Percentiles rank a stretch among this genome's conserved stretches.
These are phyloP conservation scores for Tinea pellionella DNA, from an alignment of 2,888 invertebrate species.

Conservation along the genomic window DNA sequence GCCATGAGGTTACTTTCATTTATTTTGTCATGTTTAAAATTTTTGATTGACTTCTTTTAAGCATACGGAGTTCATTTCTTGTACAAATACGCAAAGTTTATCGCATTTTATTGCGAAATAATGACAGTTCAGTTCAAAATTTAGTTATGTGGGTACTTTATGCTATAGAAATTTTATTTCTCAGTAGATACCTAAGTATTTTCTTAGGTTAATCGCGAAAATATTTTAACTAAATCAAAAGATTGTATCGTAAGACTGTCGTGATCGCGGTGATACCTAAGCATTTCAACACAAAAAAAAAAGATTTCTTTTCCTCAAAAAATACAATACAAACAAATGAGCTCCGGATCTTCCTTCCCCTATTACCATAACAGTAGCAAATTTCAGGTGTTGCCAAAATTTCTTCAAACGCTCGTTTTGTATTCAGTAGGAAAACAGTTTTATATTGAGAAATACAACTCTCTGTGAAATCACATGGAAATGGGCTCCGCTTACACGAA, in stretches of 20 bases:
- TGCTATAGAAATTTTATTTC: too few relatives aligned
- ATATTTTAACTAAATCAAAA: too few relatives aligned
- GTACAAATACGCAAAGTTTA: not conserved
- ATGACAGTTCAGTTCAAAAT: too few relatives aligned
- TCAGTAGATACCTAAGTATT: too few relatives aligned
- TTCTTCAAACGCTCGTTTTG: slow-evolving; percentile 24
- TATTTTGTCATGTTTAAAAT: slow-evolving; percentile 12
- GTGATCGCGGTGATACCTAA: too few relatives aligned
- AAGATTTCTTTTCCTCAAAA: not conserved
- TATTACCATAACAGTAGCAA: slow-evolving; percentile 5
- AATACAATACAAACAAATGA: slow-evolving; percentile 13
- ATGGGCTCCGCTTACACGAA: not conserved
- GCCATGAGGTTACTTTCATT: slow-evolving; percentile 16
- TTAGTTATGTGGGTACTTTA: too few relatives aligned
- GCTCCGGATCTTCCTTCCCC: not conserved
- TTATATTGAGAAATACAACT: not conserved
- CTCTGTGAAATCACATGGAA: slow-evolving; percentile 9
- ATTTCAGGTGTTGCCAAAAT: slow-evolving; percentile 13
- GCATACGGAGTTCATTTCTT: not conserved
- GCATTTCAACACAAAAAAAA: too few relatives aligned
- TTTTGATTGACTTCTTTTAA: not conserved
- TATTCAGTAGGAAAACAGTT: slow-evolving; percentile 3
- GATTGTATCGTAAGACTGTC: too few relatives aligned
- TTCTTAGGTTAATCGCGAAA: too few relatives aligned
- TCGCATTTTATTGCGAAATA: not conserved